Evolutionary conservation across 2,113 vertebrate genomes (phyloP), one percentile per base, ranked within the genome.

Genomic region (Ascaphus truei): DNA sequence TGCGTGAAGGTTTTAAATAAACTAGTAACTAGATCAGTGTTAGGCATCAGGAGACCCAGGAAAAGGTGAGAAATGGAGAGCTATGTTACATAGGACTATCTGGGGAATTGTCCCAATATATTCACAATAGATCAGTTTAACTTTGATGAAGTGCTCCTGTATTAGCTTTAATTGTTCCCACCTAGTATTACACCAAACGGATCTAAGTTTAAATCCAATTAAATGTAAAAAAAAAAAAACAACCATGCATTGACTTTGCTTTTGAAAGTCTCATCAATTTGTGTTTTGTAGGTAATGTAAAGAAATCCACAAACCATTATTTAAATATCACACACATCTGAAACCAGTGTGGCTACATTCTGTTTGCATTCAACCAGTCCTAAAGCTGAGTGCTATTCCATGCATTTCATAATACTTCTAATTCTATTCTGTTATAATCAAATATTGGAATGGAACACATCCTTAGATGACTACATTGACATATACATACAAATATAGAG

Each of bases 151-250:
- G 22, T 33, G 73, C 73, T 80, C 73, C 66, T 34, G 43, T 26
- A 45, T 77, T 81, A 66, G 59, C 33, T 76, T 83, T 82, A 80
- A 75, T 75, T 80, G 74, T 84, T 84, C 81, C 69, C 72, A 77
- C 74, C 75, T 55, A 71, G 58, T 62, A 56, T 81, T 81, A 77
- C 66, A 63, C 37, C 56, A 67, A 83, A 66, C 57, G 67, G 73
- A 85, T 77, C 56, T 52, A 72, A 83, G 74, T 81, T 84, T 73
- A 79, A 84, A 80, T 62, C 41, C 57, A 76, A 76, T 82, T 75
- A 80, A 79, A 71, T 48, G 69, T 68, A 75, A 52, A 68, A 77
- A 73, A 71, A 71, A 75, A 52, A 68, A 77, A 73, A 50, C 27
- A 64, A 60, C 20, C 43, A 52, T 62, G 16, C 33, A 52, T 15